A percentile compares a stretch with the other conserved stretches of the same genome.
Evolutionary conservation across 1,140 invertebrate genomes (phyloP).

Genomic region (Mizuhopecten yessoensis): DNA sequence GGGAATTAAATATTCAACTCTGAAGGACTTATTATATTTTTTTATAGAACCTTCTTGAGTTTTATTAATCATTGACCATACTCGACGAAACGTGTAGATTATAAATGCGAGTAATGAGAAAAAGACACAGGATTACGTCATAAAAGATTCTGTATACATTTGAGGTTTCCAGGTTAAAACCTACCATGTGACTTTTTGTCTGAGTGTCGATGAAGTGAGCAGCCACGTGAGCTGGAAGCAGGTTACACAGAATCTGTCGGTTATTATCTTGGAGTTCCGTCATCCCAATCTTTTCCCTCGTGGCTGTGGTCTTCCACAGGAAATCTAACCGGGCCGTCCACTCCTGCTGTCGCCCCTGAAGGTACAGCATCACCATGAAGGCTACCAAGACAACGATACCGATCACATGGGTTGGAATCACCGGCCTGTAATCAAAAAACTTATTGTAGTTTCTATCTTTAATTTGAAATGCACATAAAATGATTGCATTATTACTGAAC

Average conservation of each 20-base stretch:
- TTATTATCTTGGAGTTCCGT: slow-evolving; percentile 81
- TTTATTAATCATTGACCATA: no score
- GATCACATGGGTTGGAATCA: slow-evolving; percentile 83
- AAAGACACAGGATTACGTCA: no score
- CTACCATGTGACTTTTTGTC: slow-evolving; percentile 74
- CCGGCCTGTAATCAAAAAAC: slow-evolving; percentile 70
- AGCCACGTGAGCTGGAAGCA: slow-evolving; percentile 96
- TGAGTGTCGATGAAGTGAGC: slow-evolving; percentile 91
- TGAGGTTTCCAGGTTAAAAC: slow-evolving; percentile 29
- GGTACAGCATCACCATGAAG: slow-evolving; percentile 90
- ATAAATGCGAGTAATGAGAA: no score
- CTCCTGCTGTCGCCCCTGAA: slow-evolving; percentile 91
- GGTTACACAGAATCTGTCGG: slow-evolving; percentile 92
- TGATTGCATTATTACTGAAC: no score
- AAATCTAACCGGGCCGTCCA: slow-evolving; percentile 91
- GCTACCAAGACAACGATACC: slow-evolving; percentile 88
- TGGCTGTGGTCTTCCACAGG: slow-evolving; percentile 95
- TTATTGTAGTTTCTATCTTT: no score
- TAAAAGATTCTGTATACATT: no score
- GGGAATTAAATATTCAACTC: no score
- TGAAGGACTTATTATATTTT: no score
- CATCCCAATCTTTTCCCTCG: slow-evolving; percentile 88
- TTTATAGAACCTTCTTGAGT: no score
- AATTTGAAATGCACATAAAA: no score
- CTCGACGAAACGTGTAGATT: no score